phyloP scores from a whole-genome alignment of 2,888 invertebrate species.

The Spilarctia lutea region DNA sequence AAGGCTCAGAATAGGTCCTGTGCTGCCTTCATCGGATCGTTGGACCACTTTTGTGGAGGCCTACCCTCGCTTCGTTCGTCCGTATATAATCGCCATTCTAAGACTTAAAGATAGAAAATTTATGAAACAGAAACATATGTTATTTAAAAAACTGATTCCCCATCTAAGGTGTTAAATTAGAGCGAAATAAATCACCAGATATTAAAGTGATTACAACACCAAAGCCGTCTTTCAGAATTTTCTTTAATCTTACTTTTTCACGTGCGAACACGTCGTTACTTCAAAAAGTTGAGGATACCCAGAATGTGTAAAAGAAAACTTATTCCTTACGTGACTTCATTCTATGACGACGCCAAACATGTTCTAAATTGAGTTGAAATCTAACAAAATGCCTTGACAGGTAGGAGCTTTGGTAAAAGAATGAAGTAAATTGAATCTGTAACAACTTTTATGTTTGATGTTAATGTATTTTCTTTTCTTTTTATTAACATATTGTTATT shows the following conservation, averaged over 20 bases:
- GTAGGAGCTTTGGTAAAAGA: conserved; percentile 33
- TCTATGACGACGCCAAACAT: conserved; percentile 38
- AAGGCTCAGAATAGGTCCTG: too few species aligned
- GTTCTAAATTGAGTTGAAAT: conserved; percentile 48
- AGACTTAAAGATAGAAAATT: too few species aligned
- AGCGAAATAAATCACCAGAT: neutral
- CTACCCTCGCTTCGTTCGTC: too few species aligned
- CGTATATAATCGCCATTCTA: too few species aligned
- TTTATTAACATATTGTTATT: neutral
- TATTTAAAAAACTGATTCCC: neutral
- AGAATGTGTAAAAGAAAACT: conserved; percentile 37
- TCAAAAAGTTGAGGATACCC: conserved; percentile 32
- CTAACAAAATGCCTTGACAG: conserved; percentile 42
- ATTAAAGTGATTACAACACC: neutral
- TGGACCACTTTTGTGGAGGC: too few species aligned
- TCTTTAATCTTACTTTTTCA: neutral
- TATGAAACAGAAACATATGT: too few species aligned
- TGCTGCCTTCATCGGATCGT: too few species aligned
- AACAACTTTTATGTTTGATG: conserved; percentile 24
- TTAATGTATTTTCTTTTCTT: neutral
- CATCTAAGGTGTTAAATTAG: neutral
- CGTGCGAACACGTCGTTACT: conserved; percentile 26
- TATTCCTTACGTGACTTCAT: conserved; percentile 52
- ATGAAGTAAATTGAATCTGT: conserved; percentile 44
- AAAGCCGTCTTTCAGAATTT: neutral